Conservation (phyloP, 2,888 invertebrate genomes). For the Rhopalosiphum nymphaeae region DNA sequence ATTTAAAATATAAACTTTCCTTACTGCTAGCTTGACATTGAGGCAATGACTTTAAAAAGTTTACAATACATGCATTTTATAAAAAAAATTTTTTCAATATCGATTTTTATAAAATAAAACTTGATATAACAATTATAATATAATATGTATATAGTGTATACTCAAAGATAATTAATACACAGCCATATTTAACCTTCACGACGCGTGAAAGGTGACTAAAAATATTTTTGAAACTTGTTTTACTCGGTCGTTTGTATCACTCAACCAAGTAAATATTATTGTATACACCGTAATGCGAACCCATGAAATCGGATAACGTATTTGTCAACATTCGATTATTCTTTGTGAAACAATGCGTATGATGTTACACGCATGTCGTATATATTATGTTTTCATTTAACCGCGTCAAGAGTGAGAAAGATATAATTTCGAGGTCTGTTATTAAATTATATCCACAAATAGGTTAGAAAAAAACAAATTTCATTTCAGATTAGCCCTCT, state of each 20-base stretch:
- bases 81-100: background rate
- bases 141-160: background rate
- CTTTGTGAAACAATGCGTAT: background rate
- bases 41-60: background rate
- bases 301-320: constrained; percentile 22
- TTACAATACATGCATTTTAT: background rate
- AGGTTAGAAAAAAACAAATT: background rate
- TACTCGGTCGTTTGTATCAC: background rate
- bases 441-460: constrained; percentile 8
- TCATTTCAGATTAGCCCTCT: constrained; percentile 8
- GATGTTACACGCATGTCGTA: background rate
- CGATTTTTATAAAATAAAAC: background rate
- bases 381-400: constrained; percentile 7
- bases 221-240: background rate
- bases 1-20: too few species aligned
- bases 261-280: background rate
- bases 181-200: background rate
- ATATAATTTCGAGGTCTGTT: background rate
- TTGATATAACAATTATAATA: background rate
- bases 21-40: too few species aligned
- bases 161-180: background rate
- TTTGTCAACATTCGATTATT: background rate
- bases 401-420: background rate
- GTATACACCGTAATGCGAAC: background rate
- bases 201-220: background rate